Conservation (phyloP, 2,797 vertebrate species). For the Austrolebias charrua region DNA sequence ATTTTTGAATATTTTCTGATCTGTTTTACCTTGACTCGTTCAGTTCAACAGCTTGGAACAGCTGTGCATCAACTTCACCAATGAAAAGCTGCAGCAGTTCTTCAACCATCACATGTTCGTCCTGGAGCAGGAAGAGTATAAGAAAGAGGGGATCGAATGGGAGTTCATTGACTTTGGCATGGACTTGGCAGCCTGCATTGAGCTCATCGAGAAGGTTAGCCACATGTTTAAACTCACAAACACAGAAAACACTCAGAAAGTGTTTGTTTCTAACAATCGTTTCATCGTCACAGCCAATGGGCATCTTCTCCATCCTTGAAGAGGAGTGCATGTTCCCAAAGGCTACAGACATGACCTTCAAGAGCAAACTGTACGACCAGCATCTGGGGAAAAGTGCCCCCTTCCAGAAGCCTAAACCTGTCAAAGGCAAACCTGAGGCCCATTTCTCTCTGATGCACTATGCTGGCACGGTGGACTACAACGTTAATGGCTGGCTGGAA, state of each 20-base stretch:
- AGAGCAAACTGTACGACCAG: constrained; percentile 84
- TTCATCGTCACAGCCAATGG: constrained; percentile 79
- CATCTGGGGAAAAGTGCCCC: constrained; percentile 78
- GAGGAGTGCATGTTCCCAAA: constrained; percentile 89
- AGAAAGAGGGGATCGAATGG: constrained; percentile 84
- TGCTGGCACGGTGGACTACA: constrained; percentile 90
- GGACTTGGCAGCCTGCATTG: constrained; percentile 86
- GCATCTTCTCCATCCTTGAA: constrained; percentile 82
- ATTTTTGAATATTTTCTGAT: neutral
- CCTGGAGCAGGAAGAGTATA: constrained; percentile 84
- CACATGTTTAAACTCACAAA: neutral
- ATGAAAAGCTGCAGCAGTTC: constrained; percentile 86
- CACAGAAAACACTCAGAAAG: constrained; percentile 1
- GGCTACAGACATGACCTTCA: constrained; percentile 83
- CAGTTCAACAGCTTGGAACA: constrained; percentile 90
- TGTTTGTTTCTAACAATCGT: constrained; percentile 72
- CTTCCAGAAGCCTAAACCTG: constrained; percentile 83
- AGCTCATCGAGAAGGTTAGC: constrained; percentile 87
- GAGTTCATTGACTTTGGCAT: constrained; percentile 84
- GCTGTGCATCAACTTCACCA: constrained; percentile 90
- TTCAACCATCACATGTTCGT: constrained; percentile 89
- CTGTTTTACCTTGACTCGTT: neutral
- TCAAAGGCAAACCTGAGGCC: constrained; percentile 86
- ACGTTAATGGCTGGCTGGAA: constrained; percentile 80
- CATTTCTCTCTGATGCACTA: constrained; percentile 87